Conservation (phyloP, 2,113 vertebrate species). For the Connochaetes taurinus region DNA sequence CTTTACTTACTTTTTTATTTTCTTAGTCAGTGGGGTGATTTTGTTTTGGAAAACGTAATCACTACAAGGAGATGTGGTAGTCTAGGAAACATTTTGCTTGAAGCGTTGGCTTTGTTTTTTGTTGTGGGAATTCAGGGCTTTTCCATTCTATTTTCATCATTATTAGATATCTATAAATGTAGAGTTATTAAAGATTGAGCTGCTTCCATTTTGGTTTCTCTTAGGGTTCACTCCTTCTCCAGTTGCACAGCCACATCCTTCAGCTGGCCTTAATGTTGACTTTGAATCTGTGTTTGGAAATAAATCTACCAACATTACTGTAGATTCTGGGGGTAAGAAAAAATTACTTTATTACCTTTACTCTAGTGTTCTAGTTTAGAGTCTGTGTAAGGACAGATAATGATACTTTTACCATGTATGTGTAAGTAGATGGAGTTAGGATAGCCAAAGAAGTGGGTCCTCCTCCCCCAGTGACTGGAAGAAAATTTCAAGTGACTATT, state of each 20-base stretch:
- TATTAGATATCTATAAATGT: background rate
- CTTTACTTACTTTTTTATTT: background rate
- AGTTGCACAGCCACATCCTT: slow-evolving; percentile 86
- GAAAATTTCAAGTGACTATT: background rate
- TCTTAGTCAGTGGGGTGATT: background rate
- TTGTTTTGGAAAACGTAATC: slow-evolving; percentile 12
- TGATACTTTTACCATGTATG: slow-evolving; percentile 9
- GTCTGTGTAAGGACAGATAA: slow-evolving; percentile 15
- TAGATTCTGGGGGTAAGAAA: slow-evolving; percentile 89
- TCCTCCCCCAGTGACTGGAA: background rate
- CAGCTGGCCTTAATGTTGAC: slow-evolving; percentile 92
- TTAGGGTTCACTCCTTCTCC: slow-evolving; percentile 89
- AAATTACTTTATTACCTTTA: slow-evolving; percentile 18
- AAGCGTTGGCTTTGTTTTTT: background rate
- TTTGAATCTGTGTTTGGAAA: slow-evolving; percentile 98
- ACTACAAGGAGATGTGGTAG: background rate
- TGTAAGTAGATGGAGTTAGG: background rate
- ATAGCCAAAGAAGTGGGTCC: background rate
- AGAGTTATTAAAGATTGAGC: background rate
- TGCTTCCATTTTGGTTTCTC: slow-evolving; percentile 26
- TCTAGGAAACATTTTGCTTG: background rate
- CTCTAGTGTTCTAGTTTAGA: background rate
- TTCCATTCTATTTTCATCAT: background rate
- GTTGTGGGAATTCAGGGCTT: background rate
- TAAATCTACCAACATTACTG: slow-evolving; percentile 86